Evolutionary conservation across 2,888 invertebrate species (phyloP).

Genomic region (Entomobrya multifasciata): DNA sequence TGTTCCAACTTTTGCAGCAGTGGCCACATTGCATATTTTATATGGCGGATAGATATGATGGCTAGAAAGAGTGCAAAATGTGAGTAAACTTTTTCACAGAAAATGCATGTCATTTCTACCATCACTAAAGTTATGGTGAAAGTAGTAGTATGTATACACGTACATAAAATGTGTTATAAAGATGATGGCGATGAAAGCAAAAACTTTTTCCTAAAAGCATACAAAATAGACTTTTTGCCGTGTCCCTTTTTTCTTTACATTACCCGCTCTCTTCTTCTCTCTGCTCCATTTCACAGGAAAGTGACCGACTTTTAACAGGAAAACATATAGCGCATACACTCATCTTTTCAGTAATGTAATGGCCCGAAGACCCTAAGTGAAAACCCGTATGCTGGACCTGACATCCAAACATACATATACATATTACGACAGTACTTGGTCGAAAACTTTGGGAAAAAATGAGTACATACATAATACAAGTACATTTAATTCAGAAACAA

Average conservation of each 20-base stretch:
- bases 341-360: conserved; percentile 18
- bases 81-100: background rate
- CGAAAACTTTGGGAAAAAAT: too few species aligned
- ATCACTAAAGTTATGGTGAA: conserved; percentile 1
- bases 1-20: too few species aligned
- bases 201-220: conserved; percentile 23
- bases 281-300: conserved; percentile 28
- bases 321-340: conserved; percentile 1
- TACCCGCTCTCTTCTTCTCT: background rate
- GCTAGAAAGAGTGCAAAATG: background rate
- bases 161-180: conserved; percentile 24
- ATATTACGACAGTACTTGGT: too few species aligned
- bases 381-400: background rate
- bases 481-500: too few species aligned
- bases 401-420: too few species aligned
- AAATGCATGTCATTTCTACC: conserved; percentile 28
- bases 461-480: too few species aligned
- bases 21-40: too few species aligned
- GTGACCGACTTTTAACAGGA: conserved; percentile 51
- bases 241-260: background rate
- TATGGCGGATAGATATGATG: background rate
- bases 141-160: conserved; percentile 1
- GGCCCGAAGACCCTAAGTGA: background rate
- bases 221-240: background rate
- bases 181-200: conserved; percentile 17